Percentiles rank a stretch among this genome's conserved stretches.
These are phyloP conservation scores for Recurvirostra avosetta DNA, from an alignment of 2,113 vertebrate species.

Conservation along the genomic window DNA sequence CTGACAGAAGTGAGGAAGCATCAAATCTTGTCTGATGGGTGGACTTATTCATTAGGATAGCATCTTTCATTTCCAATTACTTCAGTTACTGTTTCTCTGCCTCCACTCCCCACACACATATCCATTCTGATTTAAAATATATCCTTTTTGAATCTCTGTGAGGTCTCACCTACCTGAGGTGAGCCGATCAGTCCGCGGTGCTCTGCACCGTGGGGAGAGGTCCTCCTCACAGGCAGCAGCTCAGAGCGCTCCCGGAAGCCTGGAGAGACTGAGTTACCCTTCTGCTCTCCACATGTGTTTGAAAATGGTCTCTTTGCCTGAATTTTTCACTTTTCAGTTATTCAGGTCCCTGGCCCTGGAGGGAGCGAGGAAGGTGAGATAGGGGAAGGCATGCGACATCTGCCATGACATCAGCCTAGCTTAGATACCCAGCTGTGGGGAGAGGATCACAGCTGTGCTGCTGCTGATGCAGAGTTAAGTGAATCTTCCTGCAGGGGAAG, in stretches of 20 bases:
- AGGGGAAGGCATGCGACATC: rapidly evolving
- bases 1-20: background rate
- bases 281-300: rapidly evolving
- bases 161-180: background rate
- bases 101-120: background rate
- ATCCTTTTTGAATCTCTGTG: background rate
- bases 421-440: background rate
- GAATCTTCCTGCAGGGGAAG: background rate
- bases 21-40: background rate
- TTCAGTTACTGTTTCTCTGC: background rate
- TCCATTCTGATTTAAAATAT: background rate
- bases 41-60: background rate
- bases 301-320: background rate
- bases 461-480: background rate
- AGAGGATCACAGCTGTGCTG: background rate
- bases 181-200: rapidly evolving
- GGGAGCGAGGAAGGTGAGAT: background rate
- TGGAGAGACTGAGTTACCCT: background rate
- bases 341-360: background rate
- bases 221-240: background rate
- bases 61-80: background rate
- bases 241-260: background rate
- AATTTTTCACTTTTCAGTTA: background rate
- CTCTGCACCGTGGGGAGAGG: rapidly evolving
- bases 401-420: background rate